Evolutionary conservation across 64 coral and sea anemone species (phyloP).

Genomic region (Montipora foliosa): DNA sequence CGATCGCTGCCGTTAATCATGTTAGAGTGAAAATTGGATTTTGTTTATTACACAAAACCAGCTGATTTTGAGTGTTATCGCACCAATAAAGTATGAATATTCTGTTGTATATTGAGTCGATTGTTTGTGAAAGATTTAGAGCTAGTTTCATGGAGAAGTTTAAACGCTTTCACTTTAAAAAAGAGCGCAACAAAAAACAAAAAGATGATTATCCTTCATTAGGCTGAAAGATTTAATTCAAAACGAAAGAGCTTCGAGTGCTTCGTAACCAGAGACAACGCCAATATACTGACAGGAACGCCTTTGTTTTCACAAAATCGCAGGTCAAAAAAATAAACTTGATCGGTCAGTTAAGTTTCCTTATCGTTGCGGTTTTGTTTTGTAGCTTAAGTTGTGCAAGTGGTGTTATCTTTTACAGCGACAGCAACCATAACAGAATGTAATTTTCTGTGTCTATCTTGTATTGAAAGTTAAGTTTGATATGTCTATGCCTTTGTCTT

Average conservation of each 20-base stretch:
- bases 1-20: slow-evolving; percentile 25
- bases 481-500: slow-evolving; percentile 90
- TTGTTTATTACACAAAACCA: slow-evolving; percentile 15
- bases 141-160: slow-evolving; percentile 31
- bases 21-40: slow-evolving; percentile 53
- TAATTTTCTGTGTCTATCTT: slow-evolving; percentile 79
- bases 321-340: background rate
- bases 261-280: slow-evolving; percentile 43
- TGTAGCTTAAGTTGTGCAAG: background rate
- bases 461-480: slow-evolving; percentile 87
- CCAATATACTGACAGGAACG: slow-evolving; percentile 23
- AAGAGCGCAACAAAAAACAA: slow-evolving; percentile 6
- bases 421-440: slow-evolving; percentile 64
- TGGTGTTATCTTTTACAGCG: slow-evolving; percentile 10
- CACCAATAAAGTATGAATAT: slow-evolving; percentile 58
- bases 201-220: slow-evolving; percentile 42
- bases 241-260: slow-evolving; percentile 2
- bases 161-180: slow-evolving; percentile 18
- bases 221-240: slow-evolving; percentile 32
- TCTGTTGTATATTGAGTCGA: slow-evolving; percentile 29
- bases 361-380: background rate
- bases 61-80: slow-evolving; percentile 32
- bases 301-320: background rate
- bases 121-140: slow-evolving; percentile 36
- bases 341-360: background rate